Percentiles rank a stretch among this genome's conserved stretches.
Evolutionary conservation across 2,113 vertebrate species (phyloP).

Genomic region (Microcebus jonahi): DNA sequence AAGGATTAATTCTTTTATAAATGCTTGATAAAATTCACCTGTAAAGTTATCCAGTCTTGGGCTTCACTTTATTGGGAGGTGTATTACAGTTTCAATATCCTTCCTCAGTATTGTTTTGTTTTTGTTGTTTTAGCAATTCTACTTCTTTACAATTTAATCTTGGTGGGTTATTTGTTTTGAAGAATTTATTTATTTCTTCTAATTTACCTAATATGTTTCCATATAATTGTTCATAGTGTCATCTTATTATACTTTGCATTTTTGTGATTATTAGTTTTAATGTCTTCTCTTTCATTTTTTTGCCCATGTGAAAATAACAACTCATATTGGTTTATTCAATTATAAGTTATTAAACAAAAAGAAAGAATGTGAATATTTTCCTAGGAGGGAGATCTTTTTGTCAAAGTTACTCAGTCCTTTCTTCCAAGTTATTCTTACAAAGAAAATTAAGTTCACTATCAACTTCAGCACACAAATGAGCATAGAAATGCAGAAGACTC

Average conservation of each 20-base stretch:
- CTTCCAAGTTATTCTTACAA: not conserved
- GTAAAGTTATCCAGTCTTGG: not conserved
- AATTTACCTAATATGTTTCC: not conserved
- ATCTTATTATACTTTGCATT: not conserved
- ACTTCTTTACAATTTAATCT: not conserved
- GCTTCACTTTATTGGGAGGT: not conserved
- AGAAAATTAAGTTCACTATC: not conserved
- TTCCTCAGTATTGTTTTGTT: not conserved
- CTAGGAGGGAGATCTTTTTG: too few relatives aligned
- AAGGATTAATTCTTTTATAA: not conserved
- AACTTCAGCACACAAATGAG: not conserved
- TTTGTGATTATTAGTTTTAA: not conserved
- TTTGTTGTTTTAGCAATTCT: not conserved
- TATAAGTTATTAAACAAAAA: constrained; percentile 36
- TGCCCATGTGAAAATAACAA: too few relatives aligned
- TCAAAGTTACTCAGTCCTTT: not conserved
- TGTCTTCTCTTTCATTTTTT: not conserved
- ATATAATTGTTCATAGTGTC: not conserved
- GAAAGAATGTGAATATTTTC: not conserved
- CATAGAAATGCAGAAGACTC: not conserved
- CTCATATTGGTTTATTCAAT: not conserved
- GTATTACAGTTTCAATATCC: not conserved
- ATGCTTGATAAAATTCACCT: not conserved
- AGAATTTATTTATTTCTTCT: not conserved
- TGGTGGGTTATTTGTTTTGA: not conserved